Base-by-base conservation (phyloP, 2,113 vertebrate genomes). In the Pedionomus torquatus region DNA sequence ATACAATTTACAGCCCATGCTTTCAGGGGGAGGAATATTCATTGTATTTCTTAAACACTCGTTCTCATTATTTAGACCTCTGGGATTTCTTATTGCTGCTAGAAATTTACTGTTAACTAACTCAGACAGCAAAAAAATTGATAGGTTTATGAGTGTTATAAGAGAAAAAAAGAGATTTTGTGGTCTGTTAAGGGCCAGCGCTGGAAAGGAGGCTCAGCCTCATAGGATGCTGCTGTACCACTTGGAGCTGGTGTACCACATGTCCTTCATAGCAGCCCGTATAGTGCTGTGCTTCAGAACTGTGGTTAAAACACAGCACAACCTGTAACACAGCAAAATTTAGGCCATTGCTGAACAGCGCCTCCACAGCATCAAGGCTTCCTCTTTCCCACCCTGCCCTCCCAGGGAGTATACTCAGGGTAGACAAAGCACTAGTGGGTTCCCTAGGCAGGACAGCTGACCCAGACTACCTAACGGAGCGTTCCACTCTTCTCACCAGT, bases 341-440 rank as follows among this genome's bases (percentile, higher is more conserved):
- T 76, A 31, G n/a, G 31, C 11, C 37, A 24, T 31, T 83, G 80
- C 16, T 72, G 25, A 80, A 64, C 25, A 41, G 58, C 69, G 23
- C n/a, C n/a, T 77, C 12, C 26, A 57, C 8, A 72, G 30, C 2
- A 1, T 20, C 44, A 70, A 61, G 49, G 33, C 18, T 23, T 80
- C 77, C 39, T 69, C 19, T 26, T 65, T 60, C 11, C 35, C 26
- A 52, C 33, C 72, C 28, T 64, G 44, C 14, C 13, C 15, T 13
- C 12, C 0, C 48, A 57, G 23, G 0, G 0, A 48, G 12, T 39
- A 52, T 89, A 57, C 5, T 44, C 0, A 0, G 17, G 2, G 9
- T 20, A 5, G 35, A 11, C 7, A 65, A 24, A 33, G 6, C 21
- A 44, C 26, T 49, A 41, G 43, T 33, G 54, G 12, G 18, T 7